These are phyloP conservation scores for Squalus acanthias DNA, from an alignment of 2,797 vertebrate genomes.

Conservation along the genomic window DNA sequence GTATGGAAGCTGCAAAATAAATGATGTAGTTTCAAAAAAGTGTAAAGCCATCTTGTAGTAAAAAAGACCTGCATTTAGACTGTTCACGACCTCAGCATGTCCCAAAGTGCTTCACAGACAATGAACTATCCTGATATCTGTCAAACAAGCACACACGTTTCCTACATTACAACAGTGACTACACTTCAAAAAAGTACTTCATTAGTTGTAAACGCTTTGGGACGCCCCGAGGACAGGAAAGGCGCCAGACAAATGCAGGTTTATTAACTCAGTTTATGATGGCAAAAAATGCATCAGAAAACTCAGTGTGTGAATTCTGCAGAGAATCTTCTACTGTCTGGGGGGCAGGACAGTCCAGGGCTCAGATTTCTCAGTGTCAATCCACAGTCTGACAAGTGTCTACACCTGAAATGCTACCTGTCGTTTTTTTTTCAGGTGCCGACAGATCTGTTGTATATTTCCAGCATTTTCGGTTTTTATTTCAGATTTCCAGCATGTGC, in stretches of 20 bases:
- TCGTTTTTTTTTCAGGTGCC: too few relatives aligned
- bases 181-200: neutral
- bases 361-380: neutral
- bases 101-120: neutral
- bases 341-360: neutral
- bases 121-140: neutral
- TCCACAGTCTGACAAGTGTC: too few relatives aligned
- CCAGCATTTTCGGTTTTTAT: too few relatives aligned
- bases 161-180: neutral
- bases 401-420: too few relatives aligned
- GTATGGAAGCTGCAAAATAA: neutral
- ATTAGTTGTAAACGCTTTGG: neutral
- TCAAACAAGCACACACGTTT: neutral
- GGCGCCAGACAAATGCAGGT: neutral
- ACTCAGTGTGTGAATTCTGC: neutral
- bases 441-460: too few relatives aligned
- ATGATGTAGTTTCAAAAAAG: neutral
- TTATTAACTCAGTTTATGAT: neutral
- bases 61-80: neutral
- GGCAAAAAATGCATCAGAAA: neutral
- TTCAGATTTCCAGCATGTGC: too few relatives aligned
- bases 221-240: neutral
- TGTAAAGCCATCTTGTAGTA: neutral
- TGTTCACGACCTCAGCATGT: neutral
- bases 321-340: neutral